Evolutionary conservation across 1,140 invertebrate species (phyloP).

Genomic region (Dermatophagoides farinae): DNA sequence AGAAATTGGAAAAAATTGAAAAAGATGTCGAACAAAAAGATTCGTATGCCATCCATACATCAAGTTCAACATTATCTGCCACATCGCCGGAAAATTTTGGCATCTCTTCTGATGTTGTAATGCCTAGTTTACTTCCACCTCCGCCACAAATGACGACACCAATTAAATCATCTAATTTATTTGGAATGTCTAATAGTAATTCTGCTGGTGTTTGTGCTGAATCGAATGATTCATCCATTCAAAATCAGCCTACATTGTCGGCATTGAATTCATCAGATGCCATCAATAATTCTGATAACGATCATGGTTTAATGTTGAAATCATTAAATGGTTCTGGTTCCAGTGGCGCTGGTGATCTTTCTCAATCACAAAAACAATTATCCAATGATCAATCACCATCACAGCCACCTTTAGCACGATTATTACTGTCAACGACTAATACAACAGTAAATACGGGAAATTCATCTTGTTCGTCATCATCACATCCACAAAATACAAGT

Average conservation of each 20-base stretch:
- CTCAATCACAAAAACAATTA: not conserved
- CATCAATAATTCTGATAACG: not conserved
- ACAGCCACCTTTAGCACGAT: not conserved
- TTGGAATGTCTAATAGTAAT: too few species aligned
- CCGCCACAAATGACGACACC: not conserved
- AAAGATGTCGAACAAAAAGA: not conserved
- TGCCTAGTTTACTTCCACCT: not conserved
- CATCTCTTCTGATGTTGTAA: not conserved
- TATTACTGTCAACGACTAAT: not conserved
- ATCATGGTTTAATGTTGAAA: not conserved
- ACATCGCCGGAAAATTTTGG: constrained; percentile 2
- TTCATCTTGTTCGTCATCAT: not conserved
- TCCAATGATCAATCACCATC: not conserved
- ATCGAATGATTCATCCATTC: too few species aligned
- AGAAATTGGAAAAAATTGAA: constrained; percentile 1
- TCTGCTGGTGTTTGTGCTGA: too few species aligned
- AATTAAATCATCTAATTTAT: too few species aligned
- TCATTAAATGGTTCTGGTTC: too few species aligned
- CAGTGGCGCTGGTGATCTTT: too few species aligned
- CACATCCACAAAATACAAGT: not conserved
- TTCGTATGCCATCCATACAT: not conserved
- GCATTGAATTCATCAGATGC: too few species aligned
- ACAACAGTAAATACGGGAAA: not conserved
- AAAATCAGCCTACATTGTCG: too few species aligned
- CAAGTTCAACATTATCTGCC: not conserved